These are phyloP conservation scores for Thumatha senex DNA, from an alignment of 2,888 invertebrate genomes.

Conservation along the genomic window DNA sequence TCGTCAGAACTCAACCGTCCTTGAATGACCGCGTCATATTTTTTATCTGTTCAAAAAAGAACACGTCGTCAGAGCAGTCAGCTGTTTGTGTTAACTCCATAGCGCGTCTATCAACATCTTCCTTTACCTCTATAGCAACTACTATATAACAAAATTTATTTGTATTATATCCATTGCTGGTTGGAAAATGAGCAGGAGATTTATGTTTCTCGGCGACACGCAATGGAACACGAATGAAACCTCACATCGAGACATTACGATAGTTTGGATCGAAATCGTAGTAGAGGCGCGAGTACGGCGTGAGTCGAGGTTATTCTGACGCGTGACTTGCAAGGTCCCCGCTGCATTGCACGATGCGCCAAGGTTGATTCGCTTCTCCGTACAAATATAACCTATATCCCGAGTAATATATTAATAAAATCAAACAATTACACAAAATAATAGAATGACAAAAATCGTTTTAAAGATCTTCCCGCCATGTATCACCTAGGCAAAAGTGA, in stretches of 20 bases:
- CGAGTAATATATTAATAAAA: conserved; percentile 34
- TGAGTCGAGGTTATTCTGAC: conserved; percentile 82
- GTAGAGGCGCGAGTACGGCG: conserved; percentile 73
- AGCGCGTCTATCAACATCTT: conserved; percentile 75
- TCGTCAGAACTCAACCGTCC: conserved; percentile 70
- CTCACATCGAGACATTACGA: conserved; percentile 35
- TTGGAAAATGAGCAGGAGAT: conserved; percentile 2
- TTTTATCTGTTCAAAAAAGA: conserved; percentile 76
- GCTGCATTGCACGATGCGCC: conserved; percentile 83
- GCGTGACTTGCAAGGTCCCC: conserved; percentile 84
- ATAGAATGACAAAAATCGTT: background rate
- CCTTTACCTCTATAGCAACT: conserved; percentile 39
- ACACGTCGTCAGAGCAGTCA: conserved; percentile 74
- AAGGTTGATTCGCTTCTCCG: conserved; percentile 77
- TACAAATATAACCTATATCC: conserved; percentile 59
- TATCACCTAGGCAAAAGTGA: conserved; percentile 59
- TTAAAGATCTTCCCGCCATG: conserved; percentile 24
- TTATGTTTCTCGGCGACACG: conserved; percentile 25
- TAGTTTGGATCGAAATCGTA: conserved; percentile 53
- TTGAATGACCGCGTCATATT: conserved; percentile 78
- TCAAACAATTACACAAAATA: conserved; percentile 12
- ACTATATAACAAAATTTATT: conserved; percentile 23
- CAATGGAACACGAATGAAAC: conserved; percentile 51
- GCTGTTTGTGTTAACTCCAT: conserved; percentile 78
- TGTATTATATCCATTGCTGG: conserved; percentile 45